phyloP scores from a whole-genome alignment of 2,113 vertebrate genomes.

The Psilopsiagon aurifrons region DNA sequence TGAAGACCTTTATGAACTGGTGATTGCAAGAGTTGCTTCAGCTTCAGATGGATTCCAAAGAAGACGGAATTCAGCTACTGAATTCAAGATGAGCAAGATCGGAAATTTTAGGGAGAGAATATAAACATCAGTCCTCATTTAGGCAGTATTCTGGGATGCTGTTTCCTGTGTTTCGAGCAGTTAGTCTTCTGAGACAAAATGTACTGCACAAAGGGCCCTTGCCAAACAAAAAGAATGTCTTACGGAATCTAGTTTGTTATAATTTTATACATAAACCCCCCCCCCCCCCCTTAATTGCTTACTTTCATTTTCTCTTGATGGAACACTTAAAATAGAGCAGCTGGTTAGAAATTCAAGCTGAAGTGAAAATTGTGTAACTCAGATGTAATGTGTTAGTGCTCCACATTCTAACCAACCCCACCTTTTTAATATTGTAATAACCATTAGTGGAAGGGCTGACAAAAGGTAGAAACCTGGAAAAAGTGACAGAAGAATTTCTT shows the following conservation, averaged over 20 bases:
- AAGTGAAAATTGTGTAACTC: not conserved
- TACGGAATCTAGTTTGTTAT: not conserved
- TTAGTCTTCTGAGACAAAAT: conserved; percentile 13
- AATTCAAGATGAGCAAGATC: not conserved
- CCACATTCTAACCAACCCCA: not conserved
- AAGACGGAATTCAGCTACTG: not conserved
- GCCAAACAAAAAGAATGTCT: not conserved
- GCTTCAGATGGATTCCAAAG: not conserved
- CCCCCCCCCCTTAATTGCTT: not conserved
- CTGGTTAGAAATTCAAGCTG: not conserved
- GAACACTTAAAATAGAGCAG: not conserved
- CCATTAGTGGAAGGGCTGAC: not conserved
- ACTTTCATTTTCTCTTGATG: not conserved
- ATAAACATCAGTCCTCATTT: not conserved
- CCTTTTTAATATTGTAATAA: conserved; percentile 2
- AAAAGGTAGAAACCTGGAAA: not conserved
- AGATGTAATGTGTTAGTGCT: not conserved
- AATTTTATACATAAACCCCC: not conserved
- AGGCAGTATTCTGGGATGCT: not conserved
- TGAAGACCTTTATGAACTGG: not conserved
- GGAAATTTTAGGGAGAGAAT: not conserved
- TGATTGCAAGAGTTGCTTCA: not conserved
- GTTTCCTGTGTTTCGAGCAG: not conserved
- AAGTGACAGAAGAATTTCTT: not conserved
- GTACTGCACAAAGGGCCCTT: not conserved